phyloP scores from a whole-genome alignment of 2,113 vertebrate species.

The Sinocyclocheilus rhinocerous region DNA sequence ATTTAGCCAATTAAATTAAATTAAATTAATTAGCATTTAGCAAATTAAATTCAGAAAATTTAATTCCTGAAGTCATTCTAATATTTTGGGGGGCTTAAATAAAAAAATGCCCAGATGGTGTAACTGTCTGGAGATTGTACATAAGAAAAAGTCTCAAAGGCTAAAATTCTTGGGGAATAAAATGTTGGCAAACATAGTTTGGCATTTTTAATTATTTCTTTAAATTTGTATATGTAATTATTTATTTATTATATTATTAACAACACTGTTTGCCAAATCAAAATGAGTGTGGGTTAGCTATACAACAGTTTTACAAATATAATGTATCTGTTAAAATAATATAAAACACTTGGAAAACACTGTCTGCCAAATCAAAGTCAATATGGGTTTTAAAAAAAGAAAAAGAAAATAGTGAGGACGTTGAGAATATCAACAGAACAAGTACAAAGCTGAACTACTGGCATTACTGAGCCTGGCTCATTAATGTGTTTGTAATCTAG shows the following conservation, averaged over 20 bases:
- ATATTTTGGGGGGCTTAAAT: not conserved
- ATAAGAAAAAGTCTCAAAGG: not conserved
- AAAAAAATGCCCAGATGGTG: not conserved
- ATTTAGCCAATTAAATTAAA: not conserved
- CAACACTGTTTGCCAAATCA: not conserved
- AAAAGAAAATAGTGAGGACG: not conserved
- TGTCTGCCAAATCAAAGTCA: not conserved
- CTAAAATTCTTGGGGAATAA: not conserved
- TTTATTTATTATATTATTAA: not conserved
- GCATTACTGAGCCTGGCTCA: not conserved
- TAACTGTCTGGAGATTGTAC: not conserved
- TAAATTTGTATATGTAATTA: not conserved
- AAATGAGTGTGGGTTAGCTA: not conserved
- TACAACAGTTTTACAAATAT: not conserved
- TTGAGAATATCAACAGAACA: not conserved
- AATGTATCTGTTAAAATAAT: not conserved
- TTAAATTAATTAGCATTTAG: not conserved
- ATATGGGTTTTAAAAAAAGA: not conserved
- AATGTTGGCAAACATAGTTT: not conserved
- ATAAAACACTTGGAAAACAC: not conserved
- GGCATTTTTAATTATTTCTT: not conserved
- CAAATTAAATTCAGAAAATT: not conserved
- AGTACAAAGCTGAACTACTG: not conserved
- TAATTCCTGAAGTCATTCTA: not conserved
- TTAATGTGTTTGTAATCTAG: slow-evolving; percentile 20